Percentiles rank a stretch among this genome's conserved stretches.
Evolutionary conservation across 2,113 vertebrate genomes (phyloP).

Genomic region (Pomatostomus ruficeps): DNA sequence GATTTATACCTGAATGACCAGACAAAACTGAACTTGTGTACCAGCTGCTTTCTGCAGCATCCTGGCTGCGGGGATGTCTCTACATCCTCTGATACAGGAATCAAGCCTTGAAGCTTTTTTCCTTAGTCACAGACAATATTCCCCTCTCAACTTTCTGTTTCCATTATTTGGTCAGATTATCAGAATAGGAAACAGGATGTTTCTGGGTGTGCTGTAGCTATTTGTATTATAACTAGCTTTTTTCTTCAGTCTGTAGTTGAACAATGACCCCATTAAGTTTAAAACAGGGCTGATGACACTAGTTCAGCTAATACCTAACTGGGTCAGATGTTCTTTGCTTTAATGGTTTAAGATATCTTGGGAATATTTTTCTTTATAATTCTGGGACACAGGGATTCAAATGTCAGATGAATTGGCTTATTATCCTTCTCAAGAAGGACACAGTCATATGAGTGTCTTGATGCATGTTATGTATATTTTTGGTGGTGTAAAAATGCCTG

Average conservation of each 20-base stretch:
- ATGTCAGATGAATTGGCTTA: neutral
- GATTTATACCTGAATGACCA: neutral
- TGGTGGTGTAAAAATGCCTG: neutral
- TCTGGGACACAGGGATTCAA: neutral
- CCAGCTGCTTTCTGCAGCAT: neutral
- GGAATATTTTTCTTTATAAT: neutral
- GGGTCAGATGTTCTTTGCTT: neutral
- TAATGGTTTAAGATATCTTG: neutral
- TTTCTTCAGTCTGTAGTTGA: neutral
- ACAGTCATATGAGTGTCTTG: neutral
- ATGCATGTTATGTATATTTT: neutral
- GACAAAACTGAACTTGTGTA: neutral
- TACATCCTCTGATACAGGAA: neutral
- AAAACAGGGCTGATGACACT: neutral
- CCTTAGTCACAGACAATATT: neutral
- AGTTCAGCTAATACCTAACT: neutral
- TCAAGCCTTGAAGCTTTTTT: neutral
- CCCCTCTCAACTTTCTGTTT: neutral
- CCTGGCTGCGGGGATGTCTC: neutral
- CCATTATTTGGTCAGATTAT: neutral
- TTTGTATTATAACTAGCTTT: neutral
- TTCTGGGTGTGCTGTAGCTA: neutral
- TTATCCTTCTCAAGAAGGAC: neutral
- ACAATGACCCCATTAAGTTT: neutral
- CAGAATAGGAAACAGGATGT: neutral